Base-by-base conservation (phyloP, 1,140 invertebrate species). In the Phenacoccus solenopsis region DNA sequence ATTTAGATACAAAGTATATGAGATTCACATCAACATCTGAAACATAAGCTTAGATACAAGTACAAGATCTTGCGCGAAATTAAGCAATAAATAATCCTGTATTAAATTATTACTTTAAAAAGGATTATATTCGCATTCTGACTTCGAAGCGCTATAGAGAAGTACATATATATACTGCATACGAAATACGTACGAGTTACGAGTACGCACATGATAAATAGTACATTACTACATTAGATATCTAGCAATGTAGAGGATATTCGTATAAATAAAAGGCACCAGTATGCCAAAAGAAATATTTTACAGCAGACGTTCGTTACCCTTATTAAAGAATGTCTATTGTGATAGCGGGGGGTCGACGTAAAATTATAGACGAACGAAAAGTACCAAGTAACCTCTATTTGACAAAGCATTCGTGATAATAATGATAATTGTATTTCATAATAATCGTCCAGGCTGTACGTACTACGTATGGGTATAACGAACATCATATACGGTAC, bases 391-490 rank as follows among this genome's bases (percentile, higher is more conserved):
- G 38, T 49, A 49, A 49, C 38, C 38, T 49, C 38, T 49, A 49
- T 49, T 49, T 49, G 38, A 49, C 38, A 49, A 49, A 49, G 38
- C 38, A 49, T 49, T 49, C 38, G 38, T 49, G 38, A 49, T 49
- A 49, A 49, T 49, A 49, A 49, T 49, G 38, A 49, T 49, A 49
- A 49, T 49, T 49, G 38, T 49, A 49, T 49, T 49, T 49, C 38
- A 49, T 49, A 49, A 49, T 49, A 49, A 49, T 49, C 38, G 38
- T 49, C 38, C 38, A 49, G 38, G 38, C 38, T 16, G 38, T 16
- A 49, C 20, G 38, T 49, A n/a, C n/a, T n/a, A n/a, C n/a, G n/a
- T n/a, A n/a, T n/a, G n/a, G n/a, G n/a, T n/a, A n/a, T n/a, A 49
- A 49, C 38, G 38, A 49, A 49, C 38, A 49, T 49, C 38, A 10